Evolutionary conservation across 92 coral and sea anemone genomes (phyloP).

Genomic region (Galaxea fascicularis): DNA sequence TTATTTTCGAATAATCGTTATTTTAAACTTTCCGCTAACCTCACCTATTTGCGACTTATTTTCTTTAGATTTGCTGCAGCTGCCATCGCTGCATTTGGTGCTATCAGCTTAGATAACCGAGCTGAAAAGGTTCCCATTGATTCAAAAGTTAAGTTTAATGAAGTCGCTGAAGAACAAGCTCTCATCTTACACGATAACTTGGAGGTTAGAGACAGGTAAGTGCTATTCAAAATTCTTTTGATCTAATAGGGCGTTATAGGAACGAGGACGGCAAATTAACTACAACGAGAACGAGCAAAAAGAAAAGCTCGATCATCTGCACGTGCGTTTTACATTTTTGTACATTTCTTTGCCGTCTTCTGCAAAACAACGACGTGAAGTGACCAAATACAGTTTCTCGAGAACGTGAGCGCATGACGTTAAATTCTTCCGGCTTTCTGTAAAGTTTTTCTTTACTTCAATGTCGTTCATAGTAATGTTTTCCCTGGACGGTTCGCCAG

Average conservation of each 20-base stretch:
- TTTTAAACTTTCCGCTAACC: background rate
- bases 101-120: constrained; percentile 81
- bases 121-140: constrained; percentile 87
- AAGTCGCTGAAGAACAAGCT: constrained; percentile 91
- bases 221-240: background rate
- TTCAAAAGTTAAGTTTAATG: constrained; percentile 85
- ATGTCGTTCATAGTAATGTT: too few relatives aligned
- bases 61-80: constrained; percentile 81
- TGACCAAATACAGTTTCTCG: too few relatives aligned
- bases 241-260: background rate
- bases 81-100: constrained; percentile 94
- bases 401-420: too few relatives aligned
- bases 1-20: too few relatives aligned
- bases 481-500: too few relatives aligned
- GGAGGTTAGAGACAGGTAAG: constrained; percentile 93
- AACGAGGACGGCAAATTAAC: too few relatives aligned
- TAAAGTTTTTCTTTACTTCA: too few relatives aligned
- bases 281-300: background rate
- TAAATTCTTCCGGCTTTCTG: too few relatives aligned
- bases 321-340: too few relatives aligned
- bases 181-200: constrained; percentile 88
- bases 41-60: background rate
- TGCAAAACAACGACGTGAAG: too few relatives aligned
- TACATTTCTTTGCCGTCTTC: too few relatives aligned
- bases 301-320: too few relatives aligned